phyloP scores from a whole-genome alignment of 2,113 vertebrate species.

The Cinclus cinclus region DNA sequence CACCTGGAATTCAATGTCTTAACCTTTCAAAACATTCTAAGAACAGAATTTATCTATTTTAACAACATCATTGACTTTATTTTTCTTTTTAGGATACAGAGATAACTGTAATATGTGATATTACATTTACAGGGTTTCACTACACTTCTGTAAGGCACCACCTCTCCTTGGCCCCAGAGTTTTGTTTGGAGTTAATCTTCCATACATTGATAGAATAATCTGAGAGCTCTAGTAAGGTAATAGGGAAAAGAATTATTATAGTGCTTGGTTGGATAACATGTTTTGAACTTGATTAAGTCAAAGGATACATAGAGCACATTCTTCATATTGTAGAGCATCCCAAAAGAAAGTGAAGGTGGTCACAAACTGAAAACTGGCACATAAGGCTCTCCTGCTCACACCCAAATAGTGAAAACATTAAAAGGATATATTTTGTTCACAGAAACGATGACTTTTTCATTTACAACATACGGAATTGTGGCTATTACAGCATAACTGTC shows the following conservation, averaged over 20 bases:
- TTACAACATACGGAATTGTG: not conserved
- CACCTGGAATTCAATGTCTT: not conserved
- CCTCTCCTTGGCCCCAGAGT: not conserved
- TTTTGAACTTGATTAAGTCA: conserved; percentile 32
- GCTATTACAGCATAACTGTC: not conserved
- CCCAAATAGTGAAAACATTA: not conserved
- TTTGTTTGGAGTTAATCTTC: conserved; percentile 54
- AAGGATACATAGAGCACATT: not conserved
- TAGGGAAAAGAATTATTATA: conserved; percentile 43
- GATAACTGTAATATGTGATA: not conserved
- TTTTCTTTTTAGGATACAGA: conserved; percentile 7
- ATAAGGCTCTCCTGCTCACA: not conserved
- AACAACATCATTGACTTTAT: not conserved
- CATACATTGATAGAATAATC: conserved; percentile 30
- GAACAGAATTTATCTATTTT: not conserved
- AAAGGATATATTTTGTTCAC: not conserved
- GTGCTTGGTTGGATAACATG: not conserved
- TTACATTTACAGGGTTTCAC: not conserved
- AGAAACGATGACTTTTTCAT: not conserved
- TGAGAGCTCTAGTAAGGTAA: conserved; percentile 42
- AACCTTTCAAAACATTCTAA: not conserved
- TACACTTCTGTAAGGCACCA: not conserved
- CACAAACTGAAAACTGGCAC: not conserved
- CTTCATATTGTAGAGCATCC: not conserved
- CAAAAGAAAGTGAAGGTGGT: not conserved